Conservation (phyloP, 1,140 invertebrate species). For the Rhopalosiphum padi region DNA sequence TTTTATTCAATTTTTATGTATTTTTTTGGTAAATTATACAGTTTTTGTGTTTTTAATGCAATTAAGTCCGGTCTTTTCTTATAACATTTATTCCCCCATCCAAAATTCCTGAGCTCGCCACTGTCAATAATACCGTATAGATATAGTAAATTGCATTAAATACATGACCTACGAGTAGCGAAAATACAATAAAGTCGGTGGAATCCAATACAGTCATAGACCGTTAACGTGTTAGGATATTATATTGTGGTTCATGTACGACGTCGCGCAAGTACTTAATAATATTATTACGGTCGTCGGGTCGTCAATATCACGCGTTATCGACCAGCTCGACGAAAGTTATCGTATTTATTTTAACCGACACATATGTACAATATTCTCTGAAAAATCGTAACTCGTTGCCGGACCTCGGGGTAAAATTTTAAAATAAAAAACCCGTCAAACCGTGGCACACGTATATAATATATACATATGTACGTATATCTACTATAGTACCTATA, state of each 20-base stretch:
- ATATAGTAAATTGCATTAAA: not conserved
- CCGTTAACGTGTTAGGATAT: not conserved
- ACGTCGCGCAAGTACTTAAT: not conserved
- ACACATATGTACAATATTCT: not conserved
- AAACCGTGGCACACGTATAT: not conserved
- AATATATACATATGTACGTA: not conserved
- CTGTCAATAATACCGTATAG: not conserved
- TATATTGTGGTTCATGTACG: not conserved
- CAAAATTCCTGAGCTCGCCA: no score
- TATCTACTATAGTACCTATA: not conserved
- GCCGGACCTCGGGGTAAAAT: not conserved
- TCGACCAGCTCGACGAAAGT: not conserved
- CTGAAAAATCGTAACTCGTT: not conserved
- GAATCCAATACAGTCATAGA: not conserved
- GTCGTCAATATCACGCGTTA: not conserved
- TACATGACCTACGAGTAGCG: not conserved
- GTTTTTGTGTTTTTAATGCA: no score
- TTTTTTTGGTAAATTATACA: no score
- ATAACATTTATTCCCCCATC: no score
- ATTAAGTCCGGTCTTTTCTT: no score
- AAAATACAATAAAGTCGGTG: not conserved
- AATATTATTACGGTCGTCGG: slow-evolving; percentile 16
- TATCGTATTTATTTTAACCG: not conserved
- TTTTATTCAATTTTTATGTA: no score
- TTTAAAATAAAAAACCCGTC: not conserved